Evolutionary conservation across 2,797 vertebrate genomes (phyloP).

Genomic region (Garrulus glandarius): DNA sequence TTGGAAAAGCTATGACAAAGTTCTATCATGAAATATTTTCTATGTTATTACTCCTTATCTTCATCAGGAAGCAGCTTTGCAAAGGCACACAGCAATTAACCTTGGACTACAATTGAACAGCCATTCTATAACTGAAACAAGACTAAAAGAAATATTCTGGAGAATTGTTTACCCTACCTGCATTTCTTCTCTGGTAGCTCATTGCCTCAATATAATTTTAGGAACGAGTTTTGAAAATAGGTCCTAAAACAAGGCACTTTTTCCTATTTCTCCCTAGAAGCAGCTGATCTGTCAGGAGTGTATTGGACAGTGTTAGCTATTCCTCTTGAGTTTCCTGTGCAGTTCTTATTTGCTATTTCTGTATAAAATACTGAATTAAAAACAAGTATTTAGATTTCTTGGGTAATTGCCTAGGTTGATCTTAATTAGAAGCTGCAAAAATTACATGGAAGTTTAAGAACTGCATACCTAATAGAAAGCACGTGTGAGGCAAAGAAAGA

Average conservation of each 20-base stretch:
- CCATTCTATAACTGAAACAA: not conserved
- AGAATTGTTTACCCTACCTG: not conserved
- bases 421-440: not conserved
- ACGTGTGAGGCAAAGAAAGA: not conserved
- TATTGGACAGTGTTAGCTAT: not conserved
- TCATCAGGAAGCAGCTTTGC: not conserved
- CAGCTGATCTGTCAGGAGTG: not conserved
- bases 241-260: not conserved
- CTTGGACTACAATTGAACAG: not conserved
- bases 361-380: not conserved
- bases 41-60: not conserved
- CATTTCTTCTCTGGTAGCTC: not conserved
- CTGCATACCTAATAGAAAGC: not conserved
- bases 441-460: not conserved
- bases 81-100: not conserved
- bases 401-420: not conserved
- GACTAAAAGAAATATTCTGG: not conserved
- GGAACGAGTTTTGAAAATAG: not conserved
- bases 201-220: not conserved
- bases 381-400: rapidly evolving
- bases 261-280: not conserved
- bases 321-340: not conserved
- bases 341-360: not conserved
- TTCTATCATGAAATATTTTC: not conserved
- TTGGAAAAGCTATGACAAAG: not conserved